These are phyloP conservation scores for Druon quercuslanigerum DNA, from an alignment of 1,140 invertebrate species.

Conservation along the genomic window DNA sequence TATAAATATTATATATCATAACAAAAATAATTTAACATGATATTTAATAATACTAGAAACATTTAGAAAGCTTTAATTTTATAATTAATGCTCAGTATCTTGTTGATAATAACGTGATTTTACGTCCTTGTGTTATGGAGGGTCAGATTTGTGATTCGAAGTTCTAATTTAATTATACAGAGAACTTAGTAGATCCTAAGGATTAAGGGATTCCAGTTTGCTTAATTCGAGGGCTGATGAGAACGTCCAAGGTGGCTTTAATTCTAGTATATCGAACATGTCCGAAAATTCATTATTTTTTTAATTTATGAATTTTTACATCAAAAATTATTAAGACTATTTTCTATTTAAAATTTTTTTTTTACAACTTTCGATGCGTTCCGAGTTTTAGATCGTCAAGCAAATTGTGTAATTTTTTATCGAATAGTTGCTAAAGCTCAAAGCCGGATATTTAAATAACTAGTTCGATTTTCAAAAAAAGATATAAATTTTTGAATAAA, in stretches of 20 bases:
- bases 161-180: slow-evolving; percentile 11
- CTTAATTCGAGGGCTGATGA: slow-evolving; percentile 16
- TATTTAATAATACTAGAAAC: no score
- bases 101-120: background rate
- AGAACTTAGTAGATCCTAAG: background rate
- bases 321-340: background rate
- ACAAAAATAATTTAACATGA: no score
- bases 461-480: no score
- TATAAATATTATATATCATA: no score
- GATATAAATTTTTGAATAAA: no score
- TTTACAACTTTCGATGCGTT: no score
- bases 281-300: background rate
- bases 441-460: no score
- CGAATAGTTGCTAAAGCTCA: no score
- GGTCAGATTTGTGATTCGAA: slow-evolving; percentile 10
- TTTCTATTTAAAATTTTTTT: no score
- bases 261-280: background rate
- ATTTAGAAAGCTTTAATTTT: background rate
- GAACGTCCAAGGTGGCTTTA: background rate
- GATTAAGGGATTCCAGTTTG: slow-evolving; percentile 7
- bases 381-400: no score
- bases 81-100: background rate
- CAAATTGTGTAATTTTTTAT: no score
- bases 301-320: background rate
- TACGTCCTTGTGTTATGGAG: background rate